These are phyloP conservation scores for Cheilosia variabilis DNA, from an alignment of 2,888 invertebrate species.

Conservation along the genomic window DNA sequence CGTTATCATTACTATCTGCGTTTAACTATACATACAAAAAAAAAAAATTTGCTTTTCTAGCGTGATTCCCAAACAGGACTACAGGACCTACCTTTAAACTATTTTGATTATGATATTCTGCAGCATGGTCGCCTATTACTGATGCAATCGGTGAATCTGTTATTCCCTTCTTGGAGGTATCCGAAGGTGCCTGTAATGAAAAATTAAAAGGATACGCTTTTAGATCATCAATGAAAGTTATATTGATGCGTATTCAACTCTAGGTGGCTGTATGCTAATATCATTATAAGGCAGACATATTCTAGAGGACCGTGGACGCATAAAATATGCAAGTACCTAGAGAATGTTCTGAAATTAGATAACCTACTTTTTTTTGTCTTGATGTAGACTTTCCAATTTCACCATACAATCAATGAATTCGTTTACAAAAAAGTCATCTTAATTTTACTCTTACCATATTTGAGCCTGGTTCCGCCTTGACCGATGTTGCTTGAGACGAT, in stretches of 20 bases:
- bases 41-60: neutral
- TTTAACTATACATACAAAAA: constrained; percentile 76
- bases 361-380: too few relatives aligned
- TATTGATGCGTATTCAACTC: too few relatives aligned
- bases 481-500: constrained; percentile 81
- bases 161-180: constrained; percentile 85
- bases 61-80: neutral
- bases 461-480: constrained; percentile 82
- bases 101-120: constrained; percentile 78
- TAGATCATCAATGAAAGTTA: neutral
- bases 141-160: constrained; percentile 84
- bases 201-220: constrained; percentile 17
- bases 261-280: too few relatives aligned
- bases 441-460: constrained; percentile 78
- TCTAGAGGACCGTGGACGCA: too few relatives aligned
- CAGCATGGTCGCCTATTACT: constrained; percentile 78
- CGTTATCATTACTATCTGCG: constrained; percentile 81
- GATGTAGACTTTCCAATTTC: too few relatives aligned
- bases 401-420: too few relatives aligned
- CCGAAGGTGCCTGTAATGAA: constrained; percentile 84
- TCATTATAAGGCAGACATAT: too few relatives aligned
- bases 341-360: neutral
- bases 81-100: constrained; percentile 78
- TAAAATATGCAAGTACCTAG: neutral
- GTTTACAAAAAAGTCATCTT: too few relatives aligned